phyloP scores from a whole-genome alignment of 2,888 invertebrate genomes.

The Aporophyla nigra region DNA sequence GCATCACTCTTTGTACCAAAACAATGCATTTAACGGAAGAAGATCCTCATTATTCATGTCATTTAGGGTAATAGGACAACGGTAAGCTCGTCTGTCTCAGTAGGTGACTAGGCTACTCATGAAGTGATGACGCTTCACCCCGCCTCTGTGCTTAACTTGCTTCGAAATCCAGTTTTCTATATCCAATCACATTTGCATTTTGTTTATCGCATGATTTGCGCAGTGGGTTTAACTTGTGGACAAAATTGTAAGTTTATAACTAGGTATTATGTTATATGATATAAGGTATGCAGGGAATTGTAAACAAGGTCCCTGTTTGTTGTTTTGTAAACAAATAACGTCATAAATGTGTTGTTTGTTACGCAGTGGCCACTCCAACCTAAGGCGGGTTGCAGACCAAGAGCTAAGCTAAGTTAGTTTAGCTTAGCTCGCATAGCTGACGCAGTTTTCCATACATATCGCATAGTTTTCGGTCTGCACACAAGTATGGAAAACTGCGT shows the following conservation, averaged over 20 bases:
- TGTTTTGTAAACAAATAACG: conserved; percentile 47
- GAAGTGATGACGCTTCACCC: conserved; percentile 81
- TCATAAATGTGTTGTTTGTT: neutral
- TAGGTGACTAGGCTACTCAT: conserved; percentile 37
- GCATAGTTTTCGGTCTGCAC: no score
- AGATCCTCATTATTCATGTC: neutral
- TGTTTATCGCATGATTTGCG: conserved; percentile 75
- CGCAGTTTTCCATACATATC: no score
- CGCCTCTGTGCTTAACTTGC: conserved; percentile 82
- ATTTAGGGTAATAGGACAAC: neutral
- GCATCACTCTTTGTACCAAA: neutral
- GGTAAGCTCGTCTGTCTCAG: neutral
- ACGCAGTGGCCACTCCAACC: neutral
- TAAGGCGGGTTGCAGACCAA: no score
- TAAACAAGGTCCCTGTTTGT: conserved; percentile 36
- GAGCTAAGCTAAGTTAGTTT: no score
- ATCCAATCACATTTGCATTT: conserved; percentile 82
- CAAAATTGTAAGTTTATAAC: conserved; percentile 46
- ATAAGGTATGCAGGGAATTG: conserved; percentile 2
- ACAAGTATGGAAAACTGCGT: no score
- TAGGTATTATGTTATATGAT: conserved; percentile 8
- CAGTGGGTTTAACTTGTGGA: conserved; percentile 69
- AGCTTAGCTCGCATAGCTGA: no score
- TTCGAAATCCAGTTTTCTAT: conserved; percentile 77
- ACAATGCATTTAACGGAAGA: neutral